Evolutionary conservation across 2,113 vertebrate genomes (phyloP).

Genomic region (Columba janthina): DNA sequence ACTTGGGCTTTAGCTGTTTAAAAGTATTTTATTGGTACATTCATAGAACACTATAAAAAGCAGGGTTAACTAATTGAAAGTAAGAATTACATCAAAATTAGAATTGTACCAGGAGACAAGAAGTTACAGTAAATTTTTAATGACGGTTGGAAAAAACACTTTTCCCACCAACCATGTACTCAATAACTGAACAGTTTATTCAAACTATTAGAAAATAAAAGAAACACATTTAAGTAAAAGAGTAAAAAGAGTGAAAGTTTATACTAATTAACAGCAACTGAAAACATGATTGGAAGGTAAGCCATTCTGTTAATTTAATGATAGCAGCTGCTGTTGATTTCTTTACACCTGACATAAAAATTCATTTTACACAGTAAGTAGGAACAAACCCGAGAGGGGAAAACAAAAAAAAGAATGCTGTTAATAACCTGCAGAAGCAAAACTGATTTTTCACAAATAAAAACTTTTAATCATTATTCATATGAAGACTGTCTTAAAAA

Average conservation of each 20-base stretch:
- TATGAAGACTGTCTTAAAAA: not conserved
- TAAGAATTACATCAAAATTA: slow-evolving; percentile 30
- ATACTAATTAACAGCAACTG: slow-evolving; percentile 65
- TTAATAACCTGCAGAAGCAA: slow-evolving; percentile 54
- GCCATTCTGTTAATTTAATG: slow-evolving; percentile 32
- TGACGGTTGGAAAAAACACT: slow-evolving; percentile 48
- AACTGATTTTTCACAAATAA: slow-evolving; percentile 32
- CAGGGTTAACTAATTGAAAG: not conserved
- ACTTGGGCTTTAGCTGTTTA: not conserved
- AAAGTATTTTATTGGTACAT: slow-evolving; percentile 16
- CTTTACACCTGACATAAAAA: slow-evolving; percentile 46
- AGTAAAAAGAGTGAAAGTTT: slow-evolving; percentile 7
- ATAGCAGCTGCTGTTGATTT: slow-evolving; percentile 51
- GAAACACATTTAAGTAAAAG: slow-evolving; percentile 22
- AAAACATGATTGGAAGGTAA: slow-evolving; percentile 60
- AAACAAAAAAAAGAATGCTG: not conserved
- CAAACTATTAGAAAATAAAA: slow-evolving; percentile 41
- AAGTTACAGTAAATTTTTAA: slow-evolving; percentile 11
- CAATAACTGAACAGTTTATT: slow-evolving; percentile 49
- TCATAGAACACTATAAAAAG: slow-evolving; percentile 5
- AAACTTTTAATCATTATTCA: not conserved
- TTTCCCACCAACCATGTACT: slow-evolving; percentile 43
- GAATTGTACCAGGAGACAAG: not conserved
- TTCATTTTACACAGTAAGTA: slow-evolving; percentile 43
- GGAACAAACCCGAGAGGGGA: slow-evolving; percentile 2